phyloP scores from a whole-genome alignment of 2,888 invertebrate genomes.

The Mechanitis messenoides region DNA sequence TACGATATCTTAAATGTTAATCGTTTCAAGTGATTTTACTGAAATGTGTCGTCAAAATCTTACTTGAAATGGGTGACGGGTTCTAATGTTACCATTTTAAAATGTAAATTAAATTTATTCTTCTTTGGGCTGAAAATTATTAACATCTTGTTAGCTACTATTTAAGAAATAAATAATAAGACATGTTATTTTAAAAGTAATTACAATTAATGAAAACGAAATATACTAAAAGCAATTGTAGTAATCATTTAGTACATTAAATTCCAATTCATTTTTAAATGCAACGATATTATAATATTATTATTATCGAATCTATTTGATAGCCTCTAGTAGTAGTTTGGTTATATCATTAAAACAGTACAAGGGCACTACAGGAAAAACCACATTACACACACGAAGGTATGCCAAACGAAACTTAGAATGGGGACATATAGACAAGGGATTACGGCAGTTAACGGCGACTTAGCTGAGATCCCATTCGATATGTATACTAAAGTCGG shows the following conservation, averaged over 20 bases:
- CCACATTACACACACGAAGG: constrained; percentile 10
- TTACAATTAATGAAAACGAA: no score
- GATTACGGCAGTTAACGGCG: constrained; percentile 54
- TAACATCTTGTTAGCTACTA: no score
- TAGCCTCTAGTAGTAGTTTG: no score
- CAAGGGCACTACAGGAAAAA: background rate
- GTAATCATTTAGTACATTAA: no score
- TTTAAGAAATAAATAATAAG: no score
- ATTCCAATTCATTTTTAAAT: no score
- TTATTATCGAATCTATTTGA: no score
- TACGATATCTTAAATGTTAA: constrained; percentile 39
- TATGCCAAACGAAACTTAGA: constrained; percentile 36
- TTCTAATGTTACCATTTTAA: constrained; percentile 35
- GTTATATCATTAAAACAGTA: background rate
- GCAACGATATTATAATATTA: no score
- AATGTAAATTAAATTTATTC: no score
- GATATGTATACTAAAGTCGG: constrained; percentile 40
- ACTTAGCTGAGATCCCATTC: constrained; percentile 44
- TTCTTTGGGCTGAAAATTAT: no score
- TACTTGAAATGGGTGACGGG: constrained; percentile 54
- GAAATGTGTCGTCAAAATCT: constrained; percentile 52
- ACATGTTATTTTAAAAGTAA: no score
- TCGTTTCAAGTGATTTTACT: constrained; percentile 52
- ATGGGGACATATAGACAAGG: constrained; percentile 35
- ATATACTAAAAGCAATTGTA: no score